phyloP scores from a whole-genome alignment of 2,113 vertebrate species.

The Pterophyllum scalare region DNA sequence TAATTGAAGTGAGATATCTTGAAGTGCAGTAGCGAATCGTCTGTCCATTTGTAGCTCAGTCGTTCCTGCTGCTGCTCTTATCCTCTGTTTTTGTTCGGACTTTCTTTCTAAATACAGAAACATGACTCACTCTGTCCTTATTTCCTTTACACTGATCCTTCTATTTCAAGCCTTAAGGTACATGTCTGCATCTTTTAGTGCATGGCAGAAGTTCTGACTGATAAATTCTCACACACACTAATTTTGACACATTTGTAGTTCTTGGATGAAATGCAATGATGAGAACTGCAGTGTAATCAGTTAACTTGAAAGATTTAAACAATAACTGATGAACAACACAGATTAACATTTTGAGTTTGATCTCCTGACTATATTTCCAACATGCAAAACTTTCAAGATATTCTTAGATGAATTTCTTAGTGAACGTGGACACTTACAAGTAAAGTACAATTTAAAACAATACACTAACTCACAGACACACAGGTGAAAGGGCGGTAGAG shows the following conservation, averaged over 20 bases:
- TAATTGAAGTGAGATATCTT: slow-evolving; percentile 62
- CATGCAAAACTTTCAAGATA: background rate
- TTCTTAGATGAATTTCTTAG: too few relatives aligned
- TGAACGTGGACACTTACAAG: background rate
- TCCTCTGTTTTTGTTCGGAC: slow-evolving; percentile 41
- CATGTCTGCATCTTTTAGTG: background rate
- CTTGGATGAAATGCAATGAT: background rate
- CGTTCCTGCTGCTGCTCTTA: slow-evolving; percentile 21
- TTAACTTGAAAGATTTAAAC: background rate
- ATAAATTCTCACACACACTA: background rate
- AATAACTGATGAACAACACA: background rate
- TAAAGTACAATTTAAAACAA: background rate
- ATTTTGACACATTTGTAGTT: background rate
- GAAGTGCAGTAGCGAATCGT: slow-evolving; percentile 51
- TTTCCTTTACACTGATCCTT: slow-evolving; percentile 9
- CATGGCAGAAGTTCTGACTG: background rate
- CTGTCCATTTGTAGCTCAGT: slow-evolving; percentile 63
- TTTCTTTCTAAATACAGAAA: slow-evolving; percentile 56
- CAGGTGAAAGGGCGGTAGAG: background rate
- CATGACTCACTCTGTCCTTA: slow-evolving; percentile 50
- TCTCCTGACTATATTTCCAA: background rate
- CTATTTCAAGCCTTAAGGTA: background rate
- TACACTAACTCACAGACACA: background rate
- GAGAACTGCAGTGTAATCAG: background rate
- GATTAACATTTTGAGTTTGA: background rate